phyloP scores from a whole-genome alignment of 2,113 vertebrate genomes.

The Albula glossodonta region DNA sequence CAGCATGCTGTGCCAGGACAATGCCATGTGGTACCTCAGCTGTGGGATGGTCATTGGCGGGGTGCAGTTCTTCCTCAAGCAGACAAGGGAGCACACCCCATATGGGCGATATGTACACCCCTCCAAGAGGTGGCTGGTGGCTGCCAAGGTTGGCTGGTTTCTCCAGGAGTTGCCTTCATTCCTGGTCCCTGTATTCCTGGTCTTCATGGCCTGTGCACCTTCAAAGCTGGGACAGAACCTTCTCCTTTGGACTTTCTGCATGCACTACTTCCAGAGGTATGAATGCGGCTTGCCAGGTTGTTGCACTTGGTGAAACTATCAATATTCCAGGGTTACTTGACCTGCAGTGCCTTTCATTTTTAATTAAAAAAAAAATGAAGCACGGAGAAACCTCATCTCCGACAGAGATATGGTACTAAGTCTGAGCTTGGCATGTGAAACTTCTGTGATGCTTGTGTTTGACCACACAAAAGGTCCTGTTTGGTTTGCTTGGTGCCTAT shows the following conservation, averaged over 20 bases:
- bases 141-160: conserved; percentile 77
- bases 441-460: no score
- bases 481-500: no score
- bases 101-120: conserved; percentile 71
- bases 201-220: conserved; percentile 52
- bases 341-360: no score
- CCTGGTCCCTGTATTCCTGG: conserved; percentile 65
- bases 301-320: not conserved
- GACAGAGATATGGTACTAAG: no score
- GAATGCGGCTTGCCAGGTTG: not conserved
- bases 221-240: conserved; percentile 59
- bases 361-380: no score
- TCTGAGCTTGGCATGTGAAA: no score
- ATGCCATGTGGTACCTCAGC: conserved; percentile 61
- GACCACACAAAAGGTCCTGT: no score
- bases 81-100: conserved; percentile 29
- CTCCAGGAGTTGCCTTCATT: conserved; percentile 82
- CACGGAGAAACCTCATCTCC: no score
- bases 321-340: no score
- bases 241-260: conserved; percentile 75
- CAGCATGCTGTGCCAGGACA: conserved; percentile 66
- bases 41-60: conserved; percentile 51
- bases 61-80: conserved; percentile 36
- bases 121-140: conserved; percentile 35
- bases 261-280: conserved; percentile 85